Evolutionary conservation across 2,113 vertebrate genomes (phyloP), one percentile per base, ranked within the genome.

Genomic region (Struthidea cinerea): DNA sequence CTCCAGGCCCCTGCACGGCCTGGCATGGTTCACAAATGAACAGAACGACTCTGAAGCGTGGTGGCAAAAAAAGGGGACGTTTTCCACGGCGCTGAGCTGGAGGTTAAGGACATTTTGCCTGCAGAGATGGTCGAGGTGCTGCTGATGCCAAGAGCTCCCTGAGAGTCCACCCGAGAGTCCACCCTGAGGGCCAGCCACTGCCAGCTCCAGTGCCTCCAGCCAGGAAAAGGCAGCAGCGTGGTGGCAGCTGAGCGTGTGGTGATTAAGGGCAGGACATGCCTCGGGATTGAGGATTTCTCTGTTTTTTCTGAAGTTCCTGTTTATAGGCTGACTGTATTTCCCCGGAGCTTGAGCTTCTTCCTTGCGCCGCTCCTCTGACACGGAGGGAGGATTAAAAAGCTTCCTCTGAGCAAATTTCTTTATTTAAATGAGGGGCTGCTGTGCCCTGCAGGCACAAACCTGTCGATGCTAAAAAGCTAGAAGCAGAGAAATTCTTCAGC

Each of bases 211-310:
- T 4, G 12, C 21, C 42, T 44, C 33, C 2, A 1, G 19, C 9
- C 26, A 67, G 80, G 73, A 63, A 50, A 77, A n/a, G 3, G 10
- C 81, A 67, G 94, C 76, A 16, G 63, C 0, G 2, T 0, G 7
- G 71, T 46, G 79, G 75, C 44, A 52, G 71, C 78, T 11, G 78
- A 84, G 64, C 0, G 1, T 21, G 30, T 17, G 71, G 32, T 84
- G 60, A 84, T 81, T n/a, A 63, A 92, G 76, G 71, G 92, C 92
- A 97, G 94, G 96, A 96, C 92, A 64, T 92, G 90, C 79, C 87
- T 78, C 86, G 76, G 80, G 60, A 84, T 74, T 77, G 70, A 90
- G 68, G 85, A 28, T 47, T 89, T 67, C 26, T 96, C 3, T 2
- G 10, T 24, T 44, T 30, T 24, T 42, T 9, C 39, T 68, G 17